Conservation (phyloP, 2,797 vertebrate genomes). For the Sebastes hubbsi region DNA sequence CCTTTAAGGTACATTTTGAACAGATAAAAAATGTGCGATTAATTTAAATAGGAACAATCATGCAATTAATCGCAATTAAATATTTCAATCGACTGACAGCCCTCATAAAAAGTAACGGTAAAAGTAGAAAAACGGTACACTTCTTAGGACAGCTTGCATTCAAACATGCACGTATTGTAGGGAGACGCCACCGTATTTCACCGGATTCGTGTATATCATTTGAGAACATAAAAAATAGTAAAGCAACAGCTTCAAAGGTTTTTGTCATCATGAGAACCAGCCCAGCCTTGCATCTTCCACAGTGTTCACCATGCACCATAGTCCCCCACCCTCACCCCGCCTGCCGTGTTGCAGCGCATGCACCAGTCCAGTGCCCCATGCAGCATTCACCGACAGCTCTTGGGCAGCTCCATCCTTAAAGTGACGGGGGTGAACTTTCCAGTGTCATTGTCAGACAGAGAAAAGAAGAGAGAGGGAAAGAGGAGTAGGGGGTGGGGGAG, state of each 20-base stretch:
- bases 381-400: constrained; percentile 82
- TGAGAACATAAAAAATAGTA: neutral
- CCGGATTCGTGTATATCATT: neutral
- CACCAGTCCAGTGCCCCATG: constrained; percentile 83
- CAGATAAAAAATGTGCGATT: no score
- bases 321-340: neutral
- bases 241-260: neutral
- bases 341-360: constrained; percentile 76
- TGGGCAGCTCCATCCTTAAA: constrained; percentile 72
- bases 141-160: no score
- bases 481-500: neutral
- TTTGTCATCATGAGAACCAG: constrained; percentile 30
- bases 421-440: constrained; percentile 65
- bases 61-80: no score
- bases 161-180: no score
- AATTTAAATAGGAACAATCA: no score
- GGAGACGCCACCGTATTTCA: no score
- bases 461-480: constrained; percentile 57
- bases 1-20: no score
- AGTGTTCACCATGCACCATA: constrained; percentile 77
- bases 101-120: no score
- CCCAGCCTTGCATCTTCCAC: constrained; percentile 65
- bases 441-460: constrained; percentile 75
- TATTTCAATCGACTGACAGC: no score
- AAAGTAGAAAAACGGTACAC: no score